Evolutionary conservation across 2,113 vertebrate species (phyloP).

Genomic region (Rissa tridactyla): DNA sequence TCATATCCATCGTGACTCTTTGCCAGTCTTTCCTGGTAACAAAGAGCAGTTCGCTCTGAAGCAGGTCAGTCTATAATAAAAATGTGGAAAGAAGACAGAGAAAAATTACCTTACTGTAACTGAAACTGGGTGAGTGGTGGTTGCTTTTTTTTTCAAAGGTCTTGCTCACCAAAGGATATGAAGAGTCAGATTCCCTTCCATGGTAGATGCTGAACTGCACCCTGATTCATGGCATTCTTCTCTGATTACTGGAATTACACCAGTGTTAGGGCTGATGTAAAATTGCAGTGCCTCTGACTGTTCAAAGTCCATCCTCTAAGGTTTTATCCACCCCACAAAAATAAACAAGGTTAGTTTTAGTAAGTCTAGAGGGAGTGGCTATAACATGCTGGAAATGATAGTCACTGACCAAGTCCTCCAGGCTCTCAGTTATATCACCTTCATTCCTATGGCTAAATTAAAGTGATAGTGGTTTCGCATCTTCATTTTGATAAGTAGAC

Average conservation of each 20-base stretch:
- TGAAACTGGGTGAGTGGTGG: neutral
- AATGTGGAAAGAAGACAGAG: neutral
- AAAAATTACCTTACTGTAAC: neutral
- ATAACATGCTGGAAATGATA: neutral
- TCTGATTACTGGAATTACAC: neutral
- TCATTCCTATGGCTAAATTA: neutral
- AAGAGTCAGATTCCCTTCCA: neutral
- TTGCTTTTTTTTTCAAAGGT: accelerated
- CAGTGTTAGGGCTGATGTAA: neutral
- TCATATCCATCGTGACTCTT: neutral
- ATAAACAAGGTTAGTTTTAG: neutral
- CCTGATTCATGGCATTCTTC: neutral
- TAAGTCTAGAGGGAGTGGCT: neutral
- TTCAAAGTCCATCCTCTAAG: neutral
- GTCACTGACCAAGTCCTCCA: neutral
- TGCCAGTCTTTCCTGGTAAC: neutral
- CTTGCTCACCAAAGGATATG: neutral
- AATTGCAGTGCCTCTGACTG: neutral
- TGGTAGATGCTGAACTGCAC: neutral
- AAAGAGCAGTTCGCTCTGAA: neutral
- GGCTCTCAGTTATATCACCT: neutral
- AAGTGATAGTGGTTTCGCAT: neutral
- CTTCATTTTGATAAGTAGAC: neutral
- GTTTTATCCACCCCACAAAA: neutral
- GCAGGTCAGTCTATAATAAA: neutral